A percentile compares a stretch with the other conserved stretches of the same genome.
phyloP scores from a whole-genome alignment of 2,113 vertebrate genomes.

The Lichenostomus cassidix region DNA sequence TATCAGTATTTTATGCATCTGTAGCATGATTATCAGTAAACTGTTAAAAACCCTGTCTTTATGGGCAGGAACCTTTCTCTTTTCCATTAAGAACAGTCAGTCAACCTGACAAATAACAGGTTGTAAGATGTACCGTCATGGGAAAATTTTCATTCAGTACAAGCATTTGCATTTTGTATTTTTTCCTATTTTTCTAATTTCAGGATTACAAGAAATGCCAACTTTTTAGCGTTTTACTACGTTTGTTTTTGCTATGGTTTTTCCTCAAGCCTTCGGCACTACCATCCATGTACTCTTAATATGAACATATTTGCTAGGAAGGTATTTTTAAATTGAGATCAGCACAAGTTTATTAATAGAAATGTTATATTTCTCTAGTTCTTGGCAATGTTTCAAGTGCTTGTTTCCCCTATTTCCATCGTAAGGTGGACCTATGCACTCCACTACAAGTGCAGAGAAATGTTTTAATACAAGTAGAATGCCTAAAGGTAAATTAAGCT shows the following conservation, averaged over 20 bases:
- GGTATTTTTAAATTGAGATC: slow-evolving; percentile 51
- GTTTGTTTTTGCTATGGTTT: neutral
- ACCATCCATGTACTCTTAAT: slow-evolving; percentile 15
- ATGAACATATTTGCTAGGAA: slow-evolving; percentile 35
- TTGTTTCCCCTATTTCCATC: slow-evolving; percentile 33
- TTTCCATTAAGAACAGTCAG: neutral
- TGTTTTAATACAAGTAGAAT: neutral
- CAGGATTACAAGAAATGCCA: neutral
- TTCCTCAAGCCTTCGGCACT: neutral
- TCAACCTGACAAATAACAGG: neutral
- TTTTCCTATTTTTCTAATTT: neutral
- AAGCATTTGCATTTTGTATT: neutral
- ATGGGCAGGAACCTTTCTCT: neutral
- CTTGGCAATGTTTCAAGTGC: slow-evolving; percentile 1
- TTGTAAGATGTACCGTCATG: neutral
- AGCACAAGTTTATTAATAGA: slow-evolving; percentile 36
- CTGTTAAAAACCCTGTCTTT: neutral
- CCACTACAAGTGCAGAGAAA: neutral
- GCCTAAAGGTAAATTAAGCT: slow-evolving; percentile 22
- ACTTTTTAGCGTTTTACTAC: neutral
- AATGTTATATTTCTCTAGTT: slow-evolving; percentile 32
- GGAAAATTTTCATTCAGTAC: neutral
- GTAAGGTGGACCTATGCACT: neutral
- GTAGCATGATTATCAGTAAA: neutral
- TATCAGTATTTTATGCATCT: neutral